Base-by-base conservation (phyloP, 2,888 invertebrate genomes). In the Onchidella celtica region DNA sequence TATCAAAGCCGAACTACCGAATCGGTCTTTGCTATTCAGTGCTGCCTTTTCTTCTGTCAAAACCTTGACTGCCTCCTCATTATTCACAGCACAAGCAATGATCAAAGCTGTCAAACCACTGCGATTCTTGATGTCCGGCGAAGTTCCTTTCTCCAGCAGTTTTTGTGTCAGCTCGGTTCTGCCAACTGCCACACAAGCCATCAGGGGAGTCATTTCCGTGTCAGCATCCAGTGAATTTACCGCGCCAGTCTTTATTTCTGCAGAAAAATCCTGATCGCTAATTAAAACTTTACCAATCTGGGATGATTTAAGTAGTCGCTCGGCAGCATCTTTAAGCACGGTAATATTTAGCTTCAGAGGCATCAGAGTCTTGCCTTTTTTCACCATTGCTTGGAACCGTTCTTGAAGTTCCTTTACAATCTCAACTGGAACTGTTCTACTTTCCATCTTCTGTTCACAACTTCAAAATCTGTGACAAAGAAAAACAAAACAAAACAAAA, bases 111-210 rank as follows among this genome's bases (percentile, higher is more conserved):
- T 70, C 21, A 32, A 47, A 55, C 70, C 70, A 32, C 21, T 2
- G 17, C 47, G 24, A 17, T 29, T 32, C 55, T 55, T 70, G 21
- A 9, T 70, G 47, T 1, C 17, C 9, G 21, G 6, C 32, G 55
- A 70, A 21, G 70, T 55, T 11, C 70, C 70, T 55, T n/a, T 70
- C 29, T 70, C 55, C 14, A 55, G 29, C 32, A 70, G 70, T 17
- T 11, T 47, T 17, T 17, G 47, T 17, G 9, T 17, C 6, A 47
- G 9, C 47, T 47, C 47, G 6, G 47, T 47, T 17, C 17, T 47
- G 9, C 47, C 47, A 11, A 47, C 6, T 6, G 47, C 47, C 6
- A 17, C 47, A 47, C 47, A 47, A 47, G 47, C 47, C 47, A 47
- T 47, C 17, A 47, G 17, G 17, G 47, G 47, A 47, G 47, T 47